These are phyloP conservation scores for Stichodactyla mertensii DNA, from an alignment of 64 coral and sea anemone species.

Conservation along the genomic window DNA sequence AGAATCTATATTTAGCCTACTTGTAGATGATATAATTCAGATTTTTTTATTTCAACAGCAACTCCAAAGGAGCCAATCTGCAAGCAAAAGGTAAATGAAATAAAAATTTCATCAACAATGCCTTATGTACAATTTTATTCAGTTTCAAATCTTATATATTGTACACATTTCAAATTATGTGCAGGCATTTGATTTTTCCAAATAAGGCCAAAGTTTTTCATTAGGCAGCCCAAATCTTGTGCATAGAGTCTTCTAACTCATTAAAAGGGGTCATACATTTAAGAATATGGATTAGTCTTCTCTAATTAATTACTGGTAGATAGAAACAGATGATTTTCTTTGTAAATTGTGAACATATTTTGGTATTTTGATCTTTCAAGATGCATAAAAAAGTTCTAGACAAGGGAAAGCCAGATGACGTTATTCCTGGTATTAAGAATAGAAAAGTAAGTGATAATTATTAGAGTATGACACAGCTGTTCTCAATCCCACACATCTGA, in stretches of 20 bases:
- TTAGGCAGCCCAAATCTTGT: too few relatives aligned
- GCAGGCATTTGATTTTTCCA: too few relatives aligned
- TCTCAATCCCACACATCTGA: too few relatives aligned
- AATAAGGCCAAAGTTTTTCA: too few relatives aligned
- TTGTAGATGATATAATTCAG: background rate
- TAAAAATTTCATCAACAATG: background rate
- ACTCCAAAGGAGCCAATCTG: conserved; percentile 81
- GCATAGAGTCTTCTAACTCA: too few relatives aligned
- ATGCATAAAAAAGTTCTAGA: conserved; percentile 99
- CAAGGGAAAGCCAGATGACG: conserved; percentile 97
- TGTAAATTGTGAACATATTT: too few relatives aligned
- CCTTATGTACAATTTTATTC: background rate
- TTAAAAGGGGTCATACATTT: too few relatives aligned
- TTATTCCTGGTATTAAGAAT: conserved; percentile 78
- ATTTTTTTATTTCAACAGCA: conserved; percentile 47
- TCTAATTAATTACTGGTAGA: too few relatives aligned
- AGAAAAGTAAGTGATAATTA: conserved; percentile 55
- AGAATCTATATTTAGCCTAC: background rate
- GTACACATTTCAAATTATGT: too few relatives aligned
- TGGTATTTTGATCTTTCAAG: conserved; percentile 31
- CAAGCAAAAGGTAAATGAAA: conserved; percentile 79
- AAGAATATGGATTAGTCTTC: too few relatives aligned
- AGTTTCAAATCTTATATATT: too few relatives aligned
- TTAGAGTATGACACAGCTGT: background rate
- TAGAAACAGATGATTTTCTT: too few relatives aligned